phyloP scores from a whole-genome alignment of 2,888 invertebrate genomes.

The Phortica okadai region DNA sequence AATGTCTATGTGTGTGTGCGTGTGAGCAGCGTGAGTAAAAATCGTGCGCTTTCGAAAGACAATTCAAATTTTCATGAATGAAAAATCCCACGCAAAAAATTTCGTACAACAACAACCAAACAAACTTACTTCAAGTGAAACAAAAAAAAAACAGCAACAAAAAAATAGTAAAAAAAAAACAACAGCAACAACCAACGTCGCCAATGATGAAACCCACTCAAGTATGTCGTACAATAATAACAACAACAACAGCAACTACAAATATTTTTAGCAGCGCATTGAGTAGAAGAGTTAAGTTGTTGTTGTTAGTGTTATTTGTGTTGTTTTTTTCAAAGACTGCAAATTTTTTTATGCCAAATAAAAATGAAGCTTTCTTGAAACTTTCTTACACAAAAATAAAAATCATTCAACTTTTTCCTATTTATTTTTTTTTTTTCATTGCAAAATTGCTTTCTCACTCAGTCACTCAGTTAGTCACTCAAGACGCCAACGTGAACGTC shows the following conservation, averaged over 20 bases:
- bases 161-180: constrained; percentile 24
- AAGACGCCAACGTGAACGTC: too few species aligned
- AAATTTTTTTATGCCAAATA: too few species aligned
- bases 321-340: too few species aligned
- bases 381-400: too few species aligned
- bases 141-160: not conserved
- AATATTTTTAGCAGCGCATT: not conserved
- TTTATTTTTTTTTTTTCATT: too few species aligned
- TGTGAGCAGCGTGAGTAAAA: constrained; percentile 43
- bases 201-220: constrained; percentile 58
- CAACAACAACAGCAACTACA: not conserved
- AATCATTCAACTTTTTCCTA: too few species aligned
- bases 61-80: constrained; percentile 73
- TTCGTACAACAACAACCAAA: constrained; percentile 36
- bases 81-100: constrained; percentile 71
- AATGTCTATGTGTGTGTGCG: not conserved
- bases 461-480: too few species aligned
- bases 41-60: constrained; percentile 51
- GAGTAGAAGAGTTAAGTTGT: not conserved
- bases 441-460: too few species aligned
- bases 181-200: constrained; percentile 47
- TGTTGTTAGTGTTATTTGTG: not conserved
- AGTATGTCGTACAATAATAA: constrained; percentile 2
- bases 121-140: not conserved
- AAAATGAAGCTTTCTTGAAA: too few species aligned